Evolutionary conservation across 1,140 invertebrate genomes (phyloP).

Genomic region (Rhopalosiphum padi): DNA sequence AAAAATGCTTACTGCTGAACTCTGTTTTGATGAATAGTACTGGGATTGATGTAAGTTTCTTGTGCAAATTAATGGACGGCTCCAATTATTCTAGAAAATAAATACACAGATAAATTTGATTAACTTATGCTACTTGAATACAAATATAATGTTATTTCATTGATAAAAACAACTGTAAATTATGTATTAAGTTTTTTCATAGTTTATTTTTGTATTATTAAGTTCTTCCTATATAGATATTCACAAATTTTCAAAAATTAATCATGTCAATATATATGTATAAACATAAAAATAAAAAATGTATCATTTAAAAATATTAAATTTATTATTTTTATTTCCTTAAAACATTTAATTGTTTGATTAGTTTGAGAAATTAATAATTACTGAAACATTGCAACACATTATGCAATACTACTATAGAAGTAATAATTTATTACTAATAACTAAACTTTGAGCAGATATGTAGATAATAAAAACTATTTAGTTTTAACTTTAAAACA

Average conservation of each 20-base stretch:
- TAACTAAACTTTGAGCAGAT: background rate
- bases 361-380: background rate
- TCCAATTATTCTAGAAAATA: constrained; percentile 59
- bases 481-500: no score
- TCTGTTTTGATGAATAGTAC: constrained; percentile 49
- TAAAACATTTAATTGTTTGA: background rate
- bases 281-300: background rate
- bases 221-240: no score
- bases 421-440: background rate
- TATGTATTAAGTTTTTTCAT: no score
- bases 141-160: no score
- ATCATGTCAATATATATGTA: background rate
- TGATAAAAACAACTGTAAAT: no score
- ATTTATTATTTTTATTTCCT: background rate
- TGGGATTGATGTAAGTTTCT: constrained; percentile 61
- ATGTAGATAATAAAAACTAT: background rate
- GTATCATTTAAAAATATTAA: background rate
- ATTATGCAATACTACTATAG: background rate
- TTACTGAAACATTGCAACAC: background rate
- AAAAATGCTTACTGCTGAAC: background rate
- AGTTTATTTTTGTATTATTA: no score
- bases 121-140: background rate
- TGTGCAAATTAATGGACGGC: constrained; percentile 54
- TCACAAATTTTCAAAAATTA: no score
- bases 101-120: background rate